A percentile compares a stretch with the other conserved stretches of the same genome.
These are phyloP conservation scores for Eumerus sabulonum DNA, from an alignment of 2,888 invertebrate genomes.

Conservation along the genomic window DNA sequence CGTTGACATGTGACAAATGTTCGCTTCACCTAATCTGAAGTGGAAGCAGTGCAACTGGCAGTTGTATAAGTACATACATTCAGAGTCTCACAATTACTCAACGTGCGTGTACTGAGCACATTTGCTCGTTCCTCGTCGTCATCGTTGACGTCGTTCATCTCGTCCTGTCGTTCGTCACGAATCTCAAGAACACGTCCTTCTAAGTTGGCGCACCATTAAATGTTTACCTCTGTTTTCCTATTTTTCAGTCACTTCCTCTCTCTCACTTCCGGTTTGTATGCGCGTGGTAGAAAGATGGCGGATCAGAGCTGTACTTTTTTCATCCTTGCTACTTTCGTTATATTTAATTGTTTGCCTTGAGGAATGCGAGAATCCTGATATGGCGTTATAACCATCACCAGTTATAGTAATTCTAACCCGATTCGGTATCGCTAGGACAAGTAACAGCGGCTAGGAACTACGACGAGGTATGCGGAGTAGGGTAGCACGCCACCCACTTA, in stretches of 20 bases:
- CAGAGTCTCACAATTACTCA: constrained; percentile 20
- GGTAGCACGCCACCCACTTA: constrained; percentile 46
- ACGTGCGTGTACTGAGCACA: constrained; percentile 11
- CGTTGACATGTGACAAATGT: constrained; percentile 59
- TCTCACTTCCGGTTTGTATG: constrained; percentile 14
- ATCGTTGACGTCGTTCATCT: too few species aligned
- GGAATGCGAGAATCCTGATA: constrained; percentile 59
- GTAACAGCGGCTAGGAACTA: too few species aligned
- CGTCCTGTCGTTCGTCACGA: too few species aligned
- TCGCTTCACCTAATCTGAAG: constrained; percentile 49
- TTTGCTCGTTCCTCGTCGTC: not conserved
- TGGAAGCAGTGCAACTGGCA: constrained; percentile 24
- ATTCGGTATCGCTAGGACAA: too few species aligned
- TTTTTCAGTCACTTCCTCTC: constrained; percentile 14
- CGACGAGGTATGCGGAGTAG: too few species aligned
- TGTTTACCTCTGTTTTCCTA: constrained; percentile 56
- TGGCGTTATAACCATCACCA: not conserved
- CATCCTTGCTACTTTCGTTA: not conserved
- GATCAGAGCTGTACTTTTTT: too few species aligned
- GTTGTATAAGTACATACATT: constrained; percentile 31
- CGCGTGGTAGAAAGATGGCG: too few species aligned
- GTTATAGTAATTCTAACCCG: too few species aligned
- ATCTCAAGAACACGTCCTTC: constrained; percentile 42
- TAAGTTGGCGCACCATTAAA: constrained; percentile 53
- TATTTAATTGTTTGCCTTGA: constrained; percentile 54